Base-by-base conservation (phyloP, 1,140 invertebrate genomes). In the Idris sp. region DNA sequence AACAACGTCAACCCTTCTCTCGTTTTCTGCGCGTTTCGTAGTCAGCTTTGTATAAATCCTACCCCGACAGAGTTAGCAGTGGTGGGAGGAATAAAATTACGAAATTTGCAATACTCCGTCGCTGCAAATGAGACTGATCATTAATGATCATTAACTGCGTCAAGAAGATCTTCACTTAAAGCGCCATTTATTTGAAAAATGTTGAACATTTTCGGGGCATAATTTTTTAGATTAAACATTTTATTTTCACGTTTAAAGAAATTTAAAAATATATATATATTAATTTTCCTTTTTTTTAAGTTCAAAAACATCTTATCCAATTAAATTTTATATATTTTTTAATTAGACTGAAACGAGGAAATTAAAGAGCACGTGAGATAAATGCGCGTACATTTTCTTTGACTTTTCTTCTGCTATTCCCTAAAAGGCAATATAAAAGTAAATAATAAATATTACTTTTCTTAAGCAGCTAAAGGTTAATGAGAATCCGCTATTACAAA, bases 81-180 rank as follows among this genome's bases (percentile, higher is more conserved):
- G 15, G 43, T 15, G 51, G 68, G 51, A 36, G 71, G 48, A 61
- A 67, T 74, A 67, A 67, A 65, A 74, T 51, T 58, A 67, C 53
- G 40, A 74, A 74, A 74, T 74, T 53, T 46, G 48, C 61, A 65
- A 56, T 36, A 64, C 58, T 36, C 51, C 51, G 41, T 14, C 13
- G 51, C 16, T 51, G 54, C 35, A 67, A 74, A 61, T 40, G 61
- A 74, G 46, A 43, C 59, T 56, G 51, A 67, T 65, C 71, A 59
- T 61, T 59, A 61, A 67, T 67, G 59, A 62, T 46, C 71, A 54
- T 74, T 67, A 67, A 54, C 22, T 28, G 48, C 10, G 41, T 44
- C 43, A 54, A 65, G 18, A 33, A 38, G 43, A 67, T 67, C n/a
- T 10, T 40, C 22, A 33, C 15, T 46, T 16, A 25, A 19, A 9